Evolutionary conservation across 2,797 vertebrate genomes (phyloP).

Genomic region (Arrhamphus sclerolepis): DNA sequence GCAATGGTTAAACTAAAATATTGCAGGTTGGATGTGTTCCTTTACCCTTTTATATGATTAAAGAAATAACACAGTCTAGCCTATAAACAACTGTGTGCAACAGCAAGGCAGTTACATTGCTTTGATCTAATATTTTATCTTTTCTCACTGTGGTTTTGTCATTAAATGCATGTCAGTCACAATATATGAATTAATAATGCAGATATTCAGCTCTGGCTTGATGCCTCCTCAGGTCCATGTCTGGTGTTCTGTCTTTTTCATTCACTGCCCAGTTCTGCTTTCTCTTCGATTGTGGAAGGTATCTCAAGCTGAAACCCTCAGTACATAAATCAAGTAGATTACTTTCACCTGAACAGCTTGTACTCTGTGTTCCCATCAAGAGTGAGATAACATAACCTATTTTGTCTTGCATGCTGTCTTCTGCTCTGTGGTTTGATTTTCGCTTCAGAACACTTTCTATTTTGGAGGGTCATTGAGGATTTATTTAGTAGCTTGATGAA

Average conservation of each 20-base stretch:
- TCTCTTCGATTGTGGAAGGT: constrained; percentile 17
- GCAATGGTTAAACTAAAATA: too few species aligned
- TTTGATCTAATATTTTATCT: too few species aligned
- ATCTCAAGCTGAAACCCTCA: constrained; percentile 39
- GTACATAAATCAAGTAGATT: constrained; percentile 60
- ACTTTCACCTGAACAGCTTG: constrained; percentile 62
- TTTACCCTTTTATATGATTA: too few species aligned
- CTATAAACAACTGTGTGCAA: too few species aligned
- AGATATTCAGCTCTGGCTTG: constrained; percentile 13
- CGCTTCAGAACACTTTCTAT: constrained; percentile 13
- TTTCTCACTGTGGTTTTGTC: too few species aligned
- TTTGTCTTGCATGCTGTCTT: constrained; percentile 38
- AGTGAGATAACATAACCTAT: constrained; percentile 47
- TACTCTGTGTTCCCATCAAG: constrained; percentile 55
- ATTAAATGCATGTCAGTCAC: neutral
- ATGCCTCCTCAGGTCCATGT: constrained; percentile 20
- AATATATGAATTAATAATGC: constrained; percentile 1
- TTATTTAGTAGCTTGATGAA: constrained; percentile 46
- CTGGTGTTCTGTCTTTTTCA: constrained; percentile 25
- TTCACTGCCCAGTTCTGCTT: constrained; percentile 27
- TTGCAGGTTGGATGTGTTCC: too few species aligned
- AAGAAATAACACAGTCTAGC: too few species aligned
- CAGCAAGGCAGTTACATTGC: too few species aligned
- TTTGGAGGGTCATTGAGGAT: constrained; percentile 20
- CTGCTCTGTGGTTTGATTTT: constrained; percentile 35